phyloP scores from a whole-genome alignment of 2,888 invertebrate genomes.

The Theodoxus fluviatilis region DNA sequence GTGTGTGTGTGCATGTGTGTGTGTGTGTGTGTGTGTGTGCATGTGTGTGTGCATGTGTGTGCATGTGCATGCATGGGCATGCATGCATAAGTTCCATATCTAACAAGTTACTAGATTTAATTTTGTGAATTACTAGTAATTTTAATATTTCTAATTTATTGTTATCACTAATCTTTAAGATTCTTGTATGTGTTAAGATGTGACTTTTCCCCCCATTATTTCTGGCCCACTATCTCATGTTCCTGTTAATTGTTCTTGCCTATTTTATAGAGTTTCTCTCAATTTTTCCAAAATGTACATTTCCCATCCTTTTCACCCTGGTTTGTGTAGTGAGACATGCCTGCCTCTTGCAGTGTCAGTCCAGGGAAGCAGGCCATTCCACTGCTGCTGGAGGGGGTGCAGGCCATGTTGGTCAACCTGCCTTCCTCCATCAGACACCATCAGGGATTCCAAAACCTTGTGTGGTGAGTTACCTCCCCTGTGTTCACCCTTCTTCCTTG shows the following conservation, averaged over 20 bases:
- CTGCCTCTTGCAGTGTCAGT: conserved; percentile 16
- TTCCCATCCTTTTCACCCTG: neutral
- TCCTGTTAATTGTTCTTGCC: too few relatives aligned
- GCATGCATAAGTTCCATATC: too few relatives aligned
- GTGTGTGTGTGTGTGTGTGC: too few relatives aligned
- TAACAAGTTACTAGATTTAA: neutral
- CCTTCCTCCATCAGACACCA: conserved; percentile 45
- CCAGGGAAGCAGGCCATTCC: conserved; percentile 69
- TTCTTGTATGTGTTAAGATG: too few relatives aligned
- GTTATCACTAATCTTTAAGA: neutral
- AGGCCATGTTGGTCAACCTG: conserved; percentile 79
- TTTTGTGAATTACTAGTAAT: neutral
- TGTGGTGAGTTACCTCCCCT: conserved; percentile 54
- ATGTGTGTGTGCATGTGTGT: too few relatives aligned
- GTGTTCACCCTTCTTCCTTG: neutral
- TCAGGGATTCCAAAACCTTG: conserved; percentile 57
- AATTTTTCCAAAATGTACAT: too few relatives aligned
- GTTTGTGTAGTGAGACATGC: neutral
- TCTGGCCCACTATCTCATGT: too few relatives aligned
- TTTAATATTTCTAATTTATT: neutral
- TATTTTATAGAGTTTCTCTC: too few relatives aligned
- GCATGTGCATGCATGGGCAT: too few relatives aligned
- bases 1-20: too few relatives aligned
- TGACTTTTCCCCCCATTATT: too few relatives aligned
- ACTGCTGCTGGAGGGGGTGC: conserved; percentile 84